A percentile compares a stretch with the other conserved stretches of the same genome.
phyloP scores from a whole-genome alignment of 2,797 vertebrate genomes.

The Halcyon chelicuti region DNA sequence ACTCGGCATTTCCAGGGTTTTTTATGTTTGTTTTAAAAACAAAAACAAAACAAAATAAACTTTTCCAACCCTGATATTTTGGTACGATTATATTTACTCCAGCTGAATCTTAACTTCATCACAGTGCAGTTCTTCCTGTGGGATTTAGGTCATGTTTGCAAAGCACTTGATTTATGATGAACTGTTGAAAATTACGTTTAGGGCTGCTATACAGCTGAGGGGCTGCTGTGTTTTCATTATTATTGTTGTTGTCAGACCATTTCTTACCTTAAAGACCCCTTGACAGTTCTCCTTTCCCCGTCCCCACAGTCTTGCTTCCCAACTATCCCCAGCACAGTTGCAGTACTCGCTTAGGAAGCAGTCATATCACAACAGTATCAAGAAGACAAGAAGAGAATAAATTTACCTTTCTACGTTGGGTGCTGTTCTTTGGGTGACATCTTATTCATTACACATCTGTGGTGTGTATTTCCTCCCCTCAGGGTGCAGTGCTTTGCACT shows the following conservation, averaged over 20 bases:
- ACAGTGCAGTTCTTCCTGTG: conserved; percentile 30
- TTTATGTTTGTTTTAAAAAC: conserved; percentile 58
- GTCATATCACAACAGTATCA: not conserved
- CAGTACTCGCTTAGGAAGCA: not conserved
- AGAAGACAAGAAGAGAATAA: not conserved
- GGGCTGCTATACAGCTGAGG: not conserved
- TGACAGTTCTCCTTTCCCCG: not conserved
- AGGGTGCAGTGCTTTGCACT: not conserved
- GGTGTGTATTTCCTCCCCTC: conserved; percentile 7
- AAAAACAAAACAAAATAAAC: conserved; percentile 60
- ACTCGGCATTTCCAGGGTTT: conserved; percentile 27
- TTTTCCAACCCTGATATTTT: conserved; percentile 30
- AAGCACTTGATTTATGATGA: conserved; percentile 48
- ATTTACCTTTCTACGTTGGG: not conserved
- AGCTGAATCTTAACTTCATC: conserved; percentile 40
- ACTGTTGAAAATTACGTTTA: not conserved
- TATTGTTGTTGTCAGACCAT: not conserved
- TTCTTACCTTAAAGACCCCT: conserved; percentile 34
- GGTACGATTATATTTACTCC: conserved; percentile 33
- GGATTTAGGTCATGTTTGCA: conserved; percentile 44
- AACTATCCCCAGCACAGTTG: not conserved
- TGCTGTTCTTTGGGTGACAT: not conserved
- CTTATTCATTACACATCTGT: not conserved
- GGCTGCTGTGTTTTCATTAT: not conserved
- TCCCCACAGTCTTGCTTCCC: not conserved